Base-by-base conservation (phyloP, 2,797 vertebrate species). In the Vireo griseus region DNA sequence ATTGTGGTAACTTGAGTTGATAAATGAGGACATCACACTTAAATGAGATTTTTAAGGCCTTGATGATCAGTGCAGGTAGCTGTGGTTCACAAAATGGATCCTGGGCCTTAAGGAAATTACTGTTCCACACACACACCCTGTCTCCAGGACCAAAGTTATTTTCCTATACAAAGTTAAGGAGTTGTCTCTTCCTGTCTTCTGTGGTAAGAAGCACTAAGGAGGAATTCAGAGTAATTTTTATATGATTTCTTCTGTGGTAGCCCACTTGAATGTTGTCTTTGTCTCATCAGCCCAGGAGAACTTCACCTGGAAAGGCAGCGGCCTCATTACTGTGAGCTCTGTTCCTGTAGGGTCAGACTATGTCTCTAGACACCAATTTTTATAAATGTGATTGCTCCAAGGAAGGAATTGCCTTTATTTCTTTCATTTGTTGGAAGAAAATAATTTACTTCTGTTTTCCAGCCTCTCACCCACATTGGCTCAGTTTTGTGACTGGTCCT, bases 381-480 rank as follows among this genome's bases (percentile, higher is more conserved):
- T 73, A 75, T 63, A 86, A 90, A 89, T 63, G 71, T 29, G 59
- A 57, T 73, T 89, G 74, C 78, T 87, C 40, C 78, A 74, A 95
- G 80, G 74, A 94, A 89, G 61, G 54, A 90, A 81, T 63, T 91
- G 62, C 55, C 42, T 81, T 95, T 72, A 59, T 93, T 94, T 88
- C 66, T 68, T 74, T 83, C 57, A 83, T 90, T 92, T 91, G 21
- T 86, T 83, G 80, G 58, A 78, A 75, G 73, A 75, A 80, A 94
- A 95, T 87, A 86, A 91, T 94, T 87, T 83, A 37, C 26, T 93
- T 78, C 33, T 88, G 5, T 73, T 91, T 92, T 95, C 47, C 69
- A 90, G 37, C 44, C 29, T 88, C 33, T 86, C 28, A 74, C 44
- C 40, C 66, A 52, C 54, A 65, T 40, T 68, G 50, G 18, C 37